A percentile compares a stretch with the other conserved stretches of the same genome.
Conservation (phyloP, 2,113 vertebrate genomes). For the Saimiri boliviensis region DNA sequence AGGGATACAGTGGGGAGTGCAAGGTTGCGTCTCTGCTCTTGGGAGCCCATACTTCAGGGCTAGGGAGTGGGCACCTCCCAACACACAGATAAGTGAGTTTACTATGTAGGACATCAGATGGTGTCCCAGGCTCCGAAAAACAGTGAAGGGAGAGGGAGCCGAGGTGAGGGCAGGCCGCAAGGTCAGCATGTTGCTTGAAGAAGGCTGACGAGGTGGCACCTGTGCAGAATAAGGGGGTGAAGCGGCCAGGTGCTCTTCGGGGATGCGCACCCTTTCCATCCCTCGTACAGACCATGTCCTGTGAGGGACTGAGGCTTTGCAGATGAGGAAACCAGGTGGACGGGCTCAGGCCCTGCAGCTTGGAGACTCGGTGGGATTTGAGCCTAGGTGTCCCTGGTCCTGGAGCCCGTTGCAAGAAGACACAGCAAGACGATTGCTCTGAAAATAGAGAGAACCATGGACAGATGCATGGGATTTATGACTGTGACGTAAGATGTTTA, state of each 20-base stretch:
- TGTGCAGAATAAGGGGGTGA: accelerated
- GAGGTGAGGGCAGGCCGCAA: accelerated
- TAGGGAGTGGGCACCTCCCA: accelerated
- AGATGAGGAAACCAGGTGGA: background rate
- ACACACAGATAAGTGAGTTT: background rate
- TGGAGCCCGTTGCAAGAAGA: background rate
- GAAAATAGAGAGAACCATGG: background rate
- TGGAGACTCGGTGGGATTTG: background rate
- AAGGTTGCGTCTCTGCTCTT: accelerated
- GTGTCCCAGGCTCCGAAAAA: background rate
- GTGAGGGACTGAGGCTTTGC: too few species aligned
- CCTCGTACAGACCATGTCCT: accelerated
- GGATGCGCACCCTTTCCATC: background rate
- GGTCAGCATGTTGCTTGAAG: accelerated
- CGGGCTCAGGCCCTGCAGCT: background rate
- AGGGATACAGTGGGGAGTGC: accelerated
- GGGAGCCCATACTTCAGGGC: accelerated
- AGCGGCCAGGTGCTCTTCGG: accelerated
- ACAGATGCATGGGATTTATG: accelerated
- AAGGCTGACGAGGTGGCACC: accelerated
- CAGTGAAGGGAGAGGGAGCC: background rate
- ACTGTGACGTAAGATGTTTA: background rate
- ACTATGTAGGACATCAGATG: accelerated
- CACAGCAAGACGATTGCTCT: background rate
- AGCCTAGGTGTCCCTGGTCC: background rate